Base-by-base conservation (phyloP, 2,113 vertebrate species). In the Hyperoodon ampullatus region DNA sequence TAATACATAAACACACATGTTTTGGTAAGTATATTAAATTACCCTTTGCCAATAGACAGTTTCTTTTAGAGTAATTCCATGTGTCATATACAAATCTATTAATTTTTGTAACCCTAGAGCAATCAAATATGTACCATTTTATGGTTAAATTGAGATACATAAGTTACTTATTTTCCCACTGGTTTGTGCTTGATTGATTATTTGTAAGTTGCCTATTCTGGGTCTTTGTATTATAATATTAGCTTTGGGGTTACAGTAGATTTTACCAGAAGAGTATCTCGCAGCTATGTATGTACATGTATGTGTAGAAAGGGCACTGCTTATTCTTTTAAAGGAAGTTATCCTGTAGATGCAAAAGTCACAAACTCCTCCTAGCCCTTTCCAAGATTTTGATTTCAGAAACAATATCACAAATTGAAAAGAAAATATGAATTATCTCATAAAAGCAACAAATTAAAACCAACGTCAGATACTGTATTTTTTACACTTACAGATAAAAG, bases 351-450 rank as follows among this genome's bases (percentile, higher is more conserved):
- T 50, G 13, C 11, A 58, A 89, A 93, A 72, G 58, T 53, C 68
- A 75, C 13, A 94, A 68, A 84, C 8, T 72, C 55, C 44, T 86
- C 33, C 75, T 65, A 83, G 11, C 4, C 8, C 33, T 74, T 95
- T 90, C 77, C 10, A 95, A 74, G 30, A 19, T 72, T 94, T 30
- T 77, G 55, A 74, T 94, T 96, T 92, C 33, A 94, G 44, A 89
- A 91, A 95, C 71, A 86, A 19, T 50, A 66, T 21, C 53, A 63
- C 30, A 90, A 81, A 80, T 50, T 50, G 42, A 77, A 88, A 85
- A 71, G 30, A 66, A 53, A 30, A 80, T 16, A 80, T 2, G 23
- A 80, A 78, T 23, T 28, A 84, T 8, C 33, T 72, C 33, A 78
- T 28, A 2, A 83, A 95, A 95, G 50, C 58, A 70, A 12, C 65